Conservation (phyloP, 2,888 invertebrate genomes). For the Andrena hattorfiana region DNA sequence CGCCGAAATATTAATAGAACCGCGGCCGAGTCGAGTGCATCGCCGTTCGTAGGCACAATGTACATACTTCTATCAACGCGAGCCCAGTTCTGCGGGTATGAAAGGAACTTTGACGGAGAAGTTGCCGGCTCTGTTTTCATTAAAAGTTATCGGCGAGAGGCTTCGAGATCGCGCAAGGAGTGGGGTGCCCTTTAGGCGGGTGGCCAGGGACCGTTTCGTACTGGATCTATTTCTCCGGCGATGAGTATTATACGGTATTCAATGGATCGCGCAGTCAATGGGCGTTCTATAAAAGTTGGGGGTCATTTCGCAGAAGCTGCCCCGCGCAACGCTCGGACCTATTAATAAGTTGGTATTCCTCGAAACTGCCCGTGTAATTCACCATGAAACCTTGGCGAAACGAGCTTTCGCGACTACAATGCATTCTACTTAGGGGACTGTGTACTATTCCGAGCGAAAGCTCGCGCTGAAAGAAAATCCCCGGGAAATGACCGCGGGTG, state of each 20-base stretch:
- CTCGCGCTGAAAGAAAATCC: background rate
- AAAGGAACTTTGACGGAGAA: constrained; percentile 27
- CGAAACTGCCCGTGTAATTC: too few species aligned
- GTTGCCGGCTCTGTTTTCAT: background rate
- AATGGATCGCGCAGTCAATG: too few species aligned
- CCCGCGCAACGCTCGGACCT: too few species aligned
- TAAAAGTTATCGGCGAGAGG: background rate
- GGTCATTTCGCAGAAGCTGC: too few species aligned
- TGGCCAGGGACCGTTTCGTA: too few species aligned
- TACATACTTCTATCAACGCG: constrained; percentile 35
- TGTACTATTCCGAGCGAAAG: background rate
- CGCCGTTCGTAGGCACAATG: constrained; percentile 36
- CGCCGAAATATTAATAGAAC: constrained; percentile 55
- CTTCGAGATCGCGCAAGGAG: background rate
- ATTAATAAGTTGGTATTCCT: background rate
- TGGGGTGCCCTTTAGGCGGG: too few species aligned
- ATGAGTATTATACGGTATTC: too few species aligned
- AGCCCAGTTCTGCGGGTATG: constrained; percentile 23
- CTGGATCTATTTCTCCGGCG: too few species aligned
- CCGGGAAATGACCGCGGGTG: background rate
- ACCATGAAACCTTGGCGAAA: too few species aligned
- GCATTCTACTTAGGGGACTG: background rate
- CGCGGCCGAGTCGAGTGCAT: constrained; percentile 22
- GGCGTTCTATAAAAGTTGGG: too few species aligned
- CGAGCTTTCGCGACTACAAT: background rate